Evolutionary conservation across 2,888 invertebrate species (phyloP).

Genomic region (Seladonia tumulorum): DNA sequence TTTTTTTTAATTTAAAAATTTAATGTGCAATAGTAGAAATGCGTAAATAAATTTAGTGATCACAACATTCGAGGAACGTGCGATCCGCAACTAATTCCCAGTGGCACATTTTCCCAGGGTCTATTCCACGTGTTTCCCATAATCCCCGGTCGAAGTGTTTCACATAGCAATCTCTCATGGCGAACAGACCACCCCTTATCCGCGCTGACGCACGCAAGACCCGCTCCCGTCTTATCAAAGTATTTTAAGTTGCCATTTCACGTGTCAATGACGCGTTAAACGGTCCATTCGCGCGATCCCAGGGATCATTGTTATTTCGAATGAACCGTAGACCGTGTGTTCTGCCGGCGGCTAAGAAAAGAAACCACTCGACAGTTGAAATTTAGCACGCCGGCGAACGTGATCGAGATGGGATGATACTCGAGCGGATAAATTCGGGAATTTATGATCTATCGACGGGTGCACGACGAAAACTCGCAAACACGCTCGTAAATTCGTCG

Average conservation of each 20-base stretch:
- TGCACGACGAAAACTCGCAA: not conserved
- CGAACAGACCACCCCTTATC: conserved; percentile 64
- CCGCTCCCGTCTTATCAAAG: not conserved
- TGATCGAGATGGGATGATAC: not conserved
- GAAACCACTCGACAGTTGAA: conserved; percentile 20
- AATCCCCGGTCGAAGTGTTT: conserved; percentile 32
- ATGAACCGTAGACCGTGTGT: not conserved
- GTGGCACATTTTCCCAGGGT: conserved; percentile 37
- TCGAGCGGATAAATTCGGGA: not conserved
- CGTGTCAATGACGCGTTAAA: conserved; percentile 21
- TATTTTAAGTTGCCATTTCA: conserved; percentile 26
- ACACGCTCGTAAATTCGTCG: not conserved
- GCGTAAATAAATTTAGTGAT: too few relatives aligned
- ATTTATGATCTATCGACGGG: not conserved
- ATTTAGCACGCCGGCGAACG: conserved; percentile 2
- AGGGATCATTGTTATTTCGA: conserved; percentile 12
- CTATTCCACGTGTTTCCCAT: conserved; percentile 54
- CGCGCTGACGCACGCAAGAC: conserved; percentile 41
- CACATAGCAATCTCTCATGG: conserved; percentile 19
- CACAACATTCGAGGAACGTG: too few relatives aligned
- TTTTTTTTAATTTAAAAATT: too few relatives aligned
- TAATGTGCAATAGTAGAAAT: too few relatives aligned
- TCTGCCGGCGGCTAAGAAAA: conserved; percentile 19
- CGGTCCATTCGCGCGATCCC: not conserved
- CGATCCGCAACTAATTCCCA: not conserved